phyloP scores from a whole-genome alignment of 1,140 invertebrate genomes.

The Pygmarrhopalites habei region DNA sequence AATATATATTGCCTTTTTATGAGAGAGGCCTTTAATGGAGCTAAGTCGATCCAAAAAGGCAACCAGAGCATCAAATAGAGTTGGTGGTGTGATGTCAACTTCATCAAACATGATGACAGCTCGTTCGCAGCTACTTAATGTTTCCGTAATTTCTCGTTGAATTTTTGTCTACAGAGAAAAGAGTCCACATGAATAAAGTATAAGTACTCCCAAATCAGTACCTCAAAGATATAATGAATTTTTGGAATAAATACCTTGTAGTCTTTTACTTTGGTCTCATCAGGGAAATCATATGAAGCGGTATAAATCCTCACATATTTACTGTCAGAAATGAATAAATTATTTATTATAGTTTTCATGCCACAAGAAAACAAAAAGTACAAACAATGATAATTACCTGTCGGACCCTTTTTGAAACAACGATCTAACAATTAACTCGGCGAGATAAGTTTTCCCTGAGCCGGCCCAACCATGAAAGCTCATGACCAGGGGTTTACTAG shows the following conservation, averaged over 20 bases:
- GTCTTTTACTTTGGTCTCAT: slow-evolving; percentile 6
- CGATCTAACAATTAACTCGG: slow-evolving; percentile 21
- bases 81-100: slow-evolving; percentile 33
- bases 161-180: slow-evolving; percentile 16
- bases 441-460: slow-evolving; percentile 32
- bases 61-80: slow-evolving; percentile 26
- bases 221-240: too few species aligned
- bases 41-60: slow-evolving; percentile 22
- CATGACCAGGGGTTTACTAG: slow-evolving; percentile 46
- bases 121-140: slow-evolving; percentile 14
- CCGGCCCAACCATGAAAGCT: slow-evolving; percentile 42
- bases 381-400: too few species aligned
- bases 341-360: too few species aligned
- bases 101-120: slow-evolving; percentile 35
- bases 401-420: slow-evolving; percentile 32
- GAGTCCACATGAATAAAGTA: neutral
- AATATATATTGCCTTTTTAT: slow-evolving; percentile 29
- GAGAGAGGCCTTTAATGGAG: neutral
- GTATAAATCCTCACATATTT: slow-evolving; percentile 23
- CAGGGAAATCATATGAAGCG: slow-evolving; percentile 16
- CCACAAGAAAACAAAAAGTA: too few species aligned
- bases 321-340: too few species aligned
- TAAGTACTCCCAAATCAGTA: too few species aligned
- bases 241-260: slow-evolving; percentile 27
- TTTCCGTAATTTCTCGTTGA: slow-evolving; percentile 14